Base-by-base conservation (phyloP, 2,113 vertebrate genomes). In the Tonatia bakeri region DNA sequence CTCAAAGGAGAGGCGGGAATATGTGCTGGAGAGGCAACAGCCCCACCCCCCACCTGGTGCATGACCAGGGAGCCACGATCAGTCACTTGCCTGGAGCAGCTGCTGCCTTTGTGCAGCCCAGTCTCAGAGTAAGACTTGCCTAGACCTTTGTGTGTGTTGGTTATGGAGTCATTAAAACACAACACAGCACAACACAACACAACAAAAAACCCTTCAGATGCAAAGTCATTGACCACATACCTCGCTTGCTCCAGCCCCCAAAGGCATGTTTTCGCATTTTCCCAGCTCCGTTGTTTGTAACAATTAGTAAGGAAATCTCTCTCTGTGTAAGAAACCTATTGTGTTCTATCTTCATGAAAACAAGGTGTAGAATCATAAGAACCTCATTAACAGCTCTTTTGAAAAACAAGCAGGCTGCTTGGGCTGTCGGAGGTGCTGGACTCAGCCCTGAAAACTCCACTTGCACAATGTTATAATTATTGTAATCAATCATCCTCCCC, bases 371-470 rank as follows among this genome's bases (percentile, higher is more conserved):
- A 94, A 94, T 97, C 93, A 83, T 96, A 95, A 94, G 94, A 97
- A 93, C 61, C n/a, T 95, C 97, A 98, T 97, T 84, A 97, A 19
- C 77, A 97, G 56, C 28, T 0, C 61, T 95, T 95, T 95, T 95
- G 92, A 24, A 45, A 97, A 93, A 93, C 94, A 69, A 73, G 54
- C 52, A 28, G 90, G 33, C 92, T 94, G 76, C 87, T 94, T 84
- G 79, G 97, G 97, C 98, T 96, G 86, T 96, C 95, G 91, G 96
- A 80, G 69, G 89, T 38, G 9, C 97, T 89, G 95, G 94, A 93
- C 84, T 13, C 79, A 70, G 59, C 87, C 88, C 56, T 54, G 89
- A 96, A 95, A 93, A 77, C 69, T 82, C 73, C 26, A 56, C 91
- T 96, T 61, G 72, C 70, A 17, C 88, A 16, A 2, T n/a, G 87